Percentiles rank a stretch among this genome's conserved stretches.
Conservation (phyloP, 1,140 invertebrate species). For the Galleria mellonella region DNA sequence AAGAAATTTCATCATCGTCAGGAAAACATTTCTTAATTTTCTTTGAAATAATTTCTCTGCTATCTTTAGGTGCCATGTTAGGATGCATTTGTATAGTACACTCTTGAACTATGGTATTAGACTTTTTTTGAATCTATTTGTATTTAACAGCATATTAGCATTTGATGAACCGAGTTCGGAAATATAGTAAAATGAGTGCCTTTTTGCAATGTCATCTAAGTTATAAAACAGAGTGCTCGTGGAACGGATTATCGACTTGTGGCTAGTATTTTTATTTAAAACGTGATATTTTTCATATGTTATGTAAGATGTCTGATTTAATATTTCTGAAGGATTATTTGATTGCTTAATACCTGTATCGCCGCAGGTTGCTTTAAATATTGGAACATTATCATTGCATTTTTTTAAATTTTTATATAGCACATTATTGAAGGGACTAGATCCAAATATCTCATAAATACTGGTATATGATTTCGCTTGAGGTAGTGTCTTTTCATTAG, state of each 20-base stretch:
- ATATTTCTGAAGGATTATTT: not conserved
- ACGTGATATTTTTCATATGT: constrained; percentile 46
- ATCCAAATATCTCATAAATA: constrained; percentile 30
- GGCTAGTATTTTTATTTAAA: constrained; percentile 29
- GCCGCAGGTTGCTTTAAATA: constrained; percentile 4
- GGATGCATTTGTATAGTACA: constrained; percentile 37
- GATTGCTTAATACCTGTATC: not conserved
- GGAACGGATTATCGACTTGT: constrained; percentile 30
- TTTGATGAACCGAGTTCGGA: constrained; percentile 20
- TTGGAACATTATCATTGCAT: constrained; percentile 2
- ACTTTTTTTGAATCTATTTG: constrained; percentile 25
- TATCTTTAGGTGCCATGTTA: constrained; percentile 22
- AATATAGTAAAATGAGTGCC: constrained; percentile 46
- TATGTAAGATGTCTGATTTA: constrained; percentile 25
- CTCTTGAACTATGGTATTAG: constrained; percentile 41
- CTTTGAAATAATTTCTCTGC: constrained; percentile 22
- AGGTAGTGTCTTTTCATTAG: constrained; percentile 8
- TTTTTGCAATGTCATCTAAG: constrained; percentile 47
- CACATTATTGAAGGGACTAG: constrained; percentile 9
- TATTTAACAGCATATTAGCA: constrained; percentile 11
- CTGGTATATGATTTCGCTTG: constrained; percentile 30
- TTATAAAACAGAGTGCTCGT: constrained; percentile 58
- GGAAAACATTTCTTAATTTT: constrained; percentile 23
- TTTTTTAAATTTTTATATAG: constrained; percentile 6
- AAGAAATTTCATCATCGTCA: constrained; percentile 23